Conservation (phyloP, 2,113 vertebrate genomes). For the Oryzias melastigma region DNA sequence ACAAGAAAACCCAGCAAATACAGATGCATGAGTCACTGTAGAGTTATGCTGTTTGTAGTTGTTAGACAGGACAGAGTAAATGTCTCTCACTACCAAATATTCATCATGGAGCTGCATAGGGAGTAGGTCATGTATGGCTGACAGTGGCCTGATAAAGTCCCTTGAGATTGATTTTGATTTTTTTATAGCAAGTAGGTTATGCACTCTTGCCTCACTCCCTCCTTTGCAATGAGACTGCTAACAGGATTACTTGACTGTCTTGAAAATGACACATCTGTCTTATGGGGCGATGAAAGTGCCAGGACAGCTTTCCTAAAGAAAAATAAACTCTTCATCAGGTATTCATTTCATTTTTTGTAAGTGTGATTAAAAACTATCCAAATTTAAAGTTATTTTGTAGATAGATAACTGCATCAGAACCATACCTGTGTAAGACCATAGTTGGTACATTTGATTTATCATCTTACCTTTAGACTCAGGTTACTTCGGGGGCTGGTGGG, state of each 20-base stretch:
- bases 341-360: too few species aligned
- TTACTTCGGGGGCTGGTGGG: slow-evolving; percentile 89
- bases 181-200: slow-evolving; percentile 19
- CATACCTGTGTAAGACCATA: too few species aligned
- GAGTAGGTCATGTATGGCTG: not conserved
- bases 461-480: slow-evolving; percentile 85
- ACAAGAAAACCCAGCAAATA: too few species aligned
- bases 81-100: slow-evolving; percentile 14
- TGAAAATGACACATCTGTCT: not conserved
- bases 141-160: slow-evolving; percentile 9
- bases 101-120: slow-evolving; percentile 7
- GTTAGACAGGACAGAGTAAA: slow-evolving; percentile 37
- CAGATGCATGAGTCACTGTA: too few species aligned
- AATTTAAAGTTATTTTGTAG: too few species aligned
- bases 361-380: too few species aligned
- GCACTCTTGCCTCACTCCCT: not conserved
- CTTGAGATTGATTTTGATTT: slow-evolving; percentile 1
- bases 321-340: too few species aligned
- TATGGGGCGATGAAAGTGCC: not conserved
- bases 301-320: too few species aligned
- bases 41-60: slow-evolving; percentile 15
- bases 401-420: too few species aligned
- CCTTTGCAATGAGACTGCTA: not conserved
- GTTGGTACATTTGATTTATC: too few species aligned
- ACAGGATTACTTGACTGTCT: not conserved